phyloP scores from a whole-genome alignment of 2,113 vertebrate species.

The Nanorana parkeri region DNA sequence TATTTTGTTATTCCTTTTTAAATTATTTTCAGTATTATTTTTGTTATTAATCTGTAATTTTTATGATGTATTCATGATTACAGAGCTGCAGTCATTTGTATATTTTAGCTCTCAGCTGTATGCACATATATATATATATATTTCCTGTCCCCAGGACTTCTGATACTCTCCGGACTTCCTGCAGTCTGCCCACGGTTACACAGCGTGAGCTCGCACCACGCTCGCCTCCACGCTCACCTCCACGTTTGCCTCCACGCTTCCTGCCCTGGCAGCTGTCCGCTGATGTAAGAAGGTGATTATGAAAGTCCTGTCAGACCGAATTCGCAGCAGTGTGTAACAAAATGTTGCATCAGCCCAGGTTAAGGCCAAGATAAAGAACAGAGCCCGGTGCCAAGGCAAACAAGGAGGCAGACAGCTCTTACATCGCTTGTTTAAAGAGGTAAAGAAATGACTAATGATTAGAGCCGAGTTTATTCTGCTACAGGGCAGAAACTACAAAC shows the following conservation, averaged over 20 bases:
- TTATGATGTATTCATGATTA: too few species aligned
- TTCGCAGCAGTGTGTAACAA: neutral
- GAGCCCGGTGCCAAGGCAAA: slow-evolving; percentile 43
- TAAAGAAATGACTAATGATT: slow-evolving; percentile 48
- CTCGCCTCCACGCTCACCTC: too few species aligned
- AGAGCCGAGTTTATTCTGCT: slow-evolving; percentile 15
- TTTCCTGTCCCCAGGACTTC: neutral
- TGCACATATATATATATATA: too few species aligned
- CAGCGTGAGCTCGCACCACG: neutral
- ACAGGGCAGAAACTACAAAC: neutral
- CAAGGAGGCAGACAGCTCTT: slow-evolving; percentile 43
- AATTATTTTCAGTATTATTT: too few species aligned
- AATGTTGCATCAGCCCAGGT: slow-evolving; percentile 45
- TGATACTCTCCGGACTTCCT: neutral
- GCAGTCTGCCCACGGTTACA: neutral
- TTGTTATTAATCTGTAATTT: too few species aligned
- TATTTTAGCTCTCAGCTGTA: too few species aligned
- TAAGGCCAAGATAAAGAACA: slow-evolving; percentile 15
- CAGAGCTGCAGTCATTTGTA: too few species aligned
- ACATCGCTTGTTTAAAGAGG: slow-evolving; percentile 49
- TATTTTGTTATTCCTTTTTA: too few species aligned
- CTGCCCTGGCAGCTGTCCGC: neutral
- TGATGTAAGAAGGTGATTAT: slow-evolving; percentile 35
- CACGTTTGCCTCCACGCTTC: neutral
- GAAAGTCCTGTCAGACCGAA: slow-evolving; percentile 10